These are phyloP conservation scores for Orius laevigatus DNA, from an alignment of 1,140 invertebrate species.

Conservation along the genomic window DNA sequence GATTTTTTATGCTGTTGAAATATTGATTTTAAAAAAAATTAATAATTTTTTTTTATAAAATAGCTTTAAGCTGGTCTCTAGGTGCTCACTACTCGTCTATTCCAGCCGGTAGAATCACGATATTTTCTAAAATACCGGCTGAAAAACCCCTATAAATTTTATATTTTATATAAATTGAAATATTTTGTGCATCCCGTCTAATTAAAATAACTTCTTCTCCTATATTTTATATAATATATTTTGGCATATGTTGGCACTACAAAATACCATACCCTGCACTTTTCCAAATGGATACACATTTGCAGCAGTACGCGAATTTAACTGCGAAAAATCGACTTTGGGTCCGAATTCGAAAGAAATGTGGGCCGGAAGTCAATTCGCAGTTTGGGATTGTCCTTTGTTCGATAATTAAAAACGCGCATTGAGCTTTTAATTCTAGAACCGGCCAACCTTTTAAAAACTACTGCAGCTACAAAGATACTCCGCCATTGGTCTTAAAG, in stretches of 20 bases:
- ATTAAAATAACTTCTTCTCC: slow-evolving; percentile 1
- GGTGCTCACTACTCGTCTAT: not conserved
- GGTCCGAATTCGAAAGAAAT: not conserved
- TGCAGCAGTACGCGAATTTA: not conserved
- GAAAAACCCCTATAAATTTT: not conserved
- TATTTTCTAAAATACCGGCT: no score
- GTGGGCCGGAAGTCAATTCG: no score
- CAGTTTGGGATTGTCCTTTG: not conserved
- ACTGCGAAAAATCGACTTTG: not conserved
- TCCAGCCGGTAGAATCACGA: not conserved
- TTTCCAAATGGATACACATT: not conserved
- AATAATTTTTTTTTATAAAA: no score
- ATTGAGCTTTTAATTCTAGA: not conserved
- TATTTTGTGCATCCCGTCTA: not conserved
- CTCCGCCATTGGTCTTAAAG: not conserved
- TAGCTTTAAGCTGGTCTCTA: not conserved
- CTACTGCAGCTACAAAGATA: not conserved
- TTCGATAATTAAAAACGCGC: not conserved
- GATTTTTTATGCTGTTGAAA: no score
- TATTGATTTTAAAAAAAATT: no score
- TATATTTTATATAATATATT: not conserved
- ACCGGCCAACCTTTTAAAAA: not conserved
- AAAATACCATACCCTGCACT: not conserved
- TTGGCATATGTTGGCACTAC: not conserved
- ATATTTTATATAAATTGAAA: not conserved